phyloP scores from a whole-genome alignment of 1,140 invertebrate genomes.

The Amphibalanus amphitrite region DNA sequence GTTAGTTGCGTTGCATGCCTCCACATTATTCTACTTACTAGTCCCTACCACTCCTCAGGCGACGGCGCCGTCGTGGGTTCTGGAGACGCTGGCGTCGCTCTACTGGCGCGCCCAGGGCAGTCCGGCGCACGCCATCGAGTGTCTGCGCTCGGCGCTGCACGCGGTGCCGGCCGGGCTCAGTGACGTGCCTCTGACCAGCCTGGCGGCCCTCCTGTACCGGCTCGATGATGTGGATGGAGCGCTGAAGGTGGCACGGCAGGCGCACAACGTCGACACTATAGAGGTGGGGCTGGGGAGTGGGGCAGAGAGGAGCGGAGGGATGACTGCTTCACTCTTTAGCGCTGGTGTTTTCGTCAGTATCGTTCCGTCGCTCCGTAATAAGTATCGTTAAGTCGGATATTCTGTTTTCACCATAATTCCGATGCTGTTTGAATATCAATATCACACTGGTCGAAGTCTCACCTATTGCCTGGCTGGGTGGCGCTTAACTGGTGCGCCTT shows the following conservation, averaged over 20 bases:
- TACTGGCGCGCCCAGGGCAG: slow-evolving; percentile 47
- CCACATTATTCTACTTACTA: slow-evolving; percentile 18
- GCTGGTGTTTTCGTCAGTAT: slow-evolving; percentile 22
- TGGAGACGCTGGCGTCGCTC: slow-evolving; percentile 42
- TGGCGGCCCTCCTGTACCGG: slow-evolving; percentile 42
- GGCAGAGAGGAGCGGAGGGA: no score
- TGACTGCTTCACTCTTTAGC: background rate
- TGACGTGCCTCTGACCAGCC: slow-evolving; percentile 41
- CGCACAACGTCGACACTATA: slow-evolving; percentile 36
- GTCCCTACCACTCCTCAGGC: no score
- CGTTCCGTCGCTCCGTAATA: no score
- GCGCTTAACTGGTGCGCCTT: no score
- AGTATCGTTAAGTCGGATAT: no score
- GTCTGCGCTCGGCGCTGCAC: slow-evolving; percentile 37
- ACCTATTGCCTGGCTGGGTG: no score
- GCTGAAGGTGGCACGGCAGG: slow-evolving; percentile 34
- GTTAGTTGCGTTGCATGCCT: slow-evolving; percentile 9
- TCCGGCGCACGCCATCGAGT: slow-evolving; percentile 40
- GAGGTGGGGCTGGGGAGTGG: slow-evolving; percentile 42
- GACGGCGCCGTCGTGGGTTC: slow-evolving; percentile 43
- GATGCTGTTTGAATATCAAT: no score
- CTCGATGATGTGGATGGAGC: slow-evolving; percentile 44
- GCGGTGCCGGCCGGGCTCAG: slow-evolving; percentile 31
- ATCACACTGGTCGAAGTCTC: no score
- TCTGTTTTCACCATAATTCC: no score